Evolutionary conservation across 2,797 vertebrate species (phyloP), one percentile per base, ranked within the genome.

Genomic region (Sebastes glaucus): DNA sequence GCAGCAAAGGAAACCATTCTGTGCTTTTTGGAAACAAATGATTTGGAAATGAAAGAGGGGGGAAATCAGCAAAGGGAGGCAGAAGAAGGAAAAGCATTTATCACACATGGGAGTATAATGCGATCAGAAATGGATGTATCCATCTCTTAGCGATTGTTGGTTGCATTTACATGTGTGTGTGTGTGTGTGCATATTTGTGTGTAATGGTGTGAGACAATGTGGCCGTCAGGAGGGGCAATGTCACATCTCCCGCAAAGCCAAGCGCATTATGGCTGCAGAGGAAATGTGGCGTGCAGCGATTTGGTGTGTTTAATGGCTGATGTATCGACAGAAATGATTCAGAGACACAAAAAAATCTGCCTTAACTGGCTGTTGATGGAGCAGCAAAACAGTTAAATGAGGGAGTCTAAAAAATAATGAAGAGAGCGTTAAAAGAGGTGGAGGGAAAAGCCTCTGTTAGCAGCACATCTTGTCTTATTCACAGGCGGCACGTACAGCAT

Each of bases 21-120:
- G 11, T 2, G 23, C 63, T 70, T 84, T 84, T 79, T 76, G 77
- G 81, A 86, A 83, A 66, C 63, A 80, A 86, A 86, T 80, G 73
- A 82, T 82, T 78, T 71, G 77, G 79, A 73, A 88, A 83, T 73
- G 71, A 71, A 83, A 69, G 55, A 66, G 25, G 14, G 11, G 22
- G 16, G 20, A 59, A 68, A 80, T 35, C 4, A 2, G 57, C 32
- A 65, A 82, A 74, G 23, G 25, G 28, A 72, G 63, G 57, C 28
- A 67, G 59, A 57, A 2, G 38, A 76, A 32, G 55, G 64, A 30
- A 65, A 33, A 61, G 35, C 23, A n/a, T 89, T 83, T 62, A 82
- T 81, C 69, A 75, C 87, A 78, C 74, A 49, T 60, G 77, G 69
- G 32, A 86, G 63, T 76, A 46, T 46, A 78, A 82, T 75, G 62